Base-by-base conservation (phyloP, 2,888 invertebrate genomes). In the Cryptus armator region DNA sequence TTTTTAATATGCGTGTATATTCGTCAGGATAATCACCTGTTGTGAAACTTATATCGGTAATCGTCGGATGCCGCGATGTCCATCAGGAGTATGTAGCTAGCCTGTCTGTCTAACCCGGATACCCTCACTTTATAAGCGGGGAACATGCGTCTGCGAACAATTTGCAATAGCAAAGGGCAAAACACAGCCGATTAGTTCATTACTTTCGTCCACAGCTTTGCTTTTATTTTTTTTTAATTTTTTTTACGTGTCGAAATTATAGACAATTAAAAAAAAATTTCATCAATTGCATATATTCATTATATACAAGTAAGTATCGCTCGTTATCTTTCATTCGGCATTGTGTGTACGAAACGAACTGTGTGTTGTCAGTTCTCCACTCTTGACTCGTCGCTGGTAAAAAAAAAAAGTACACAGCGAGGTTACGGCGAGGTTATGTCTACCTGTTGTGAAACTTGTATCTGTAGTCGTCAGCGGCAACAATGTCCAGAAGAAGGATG, bases 391-490 rank as follows among this genome's bases (percentile, higher is more conserved):
- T 72, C 70, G 51, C 74, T 72, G 51, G 62, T 68, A 37, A 37
- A 37, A 37, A 37, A 37, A 16, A 24, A 24, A 56, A 56, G 24
- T 56, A 19, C 19, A 12, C 56, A 56, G 24, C 7, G 29, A 62
- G 24, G 24, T 6, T 29, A 62, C 10, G 29, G 62, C 14, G 62
- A 19, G 46, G 24, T 32, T 37, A 14, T 51, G 59, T 89, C 94
- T 94, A 97, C 98, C 98, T 98, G 97, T 98, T 98, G 95, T 98
- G 98, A 95, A 98, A 98, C 95, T 98, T 98, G 96, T 98, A 98
- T 95, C 98, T 96, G 96, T 99, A 99, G 96, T 99, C 99, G 95
- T 99, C 99, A 88, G 99, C 99, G 70, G 99, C 99, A 91, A 99
- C 99, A 94, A 99, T 99, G 96, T 99, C 99, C 97, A 99, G 96